Evolutionary conservation across 2,113 vertebrate genomes (phyloP).

Genomic region (Corythoichthys haematopterus): DNA sequence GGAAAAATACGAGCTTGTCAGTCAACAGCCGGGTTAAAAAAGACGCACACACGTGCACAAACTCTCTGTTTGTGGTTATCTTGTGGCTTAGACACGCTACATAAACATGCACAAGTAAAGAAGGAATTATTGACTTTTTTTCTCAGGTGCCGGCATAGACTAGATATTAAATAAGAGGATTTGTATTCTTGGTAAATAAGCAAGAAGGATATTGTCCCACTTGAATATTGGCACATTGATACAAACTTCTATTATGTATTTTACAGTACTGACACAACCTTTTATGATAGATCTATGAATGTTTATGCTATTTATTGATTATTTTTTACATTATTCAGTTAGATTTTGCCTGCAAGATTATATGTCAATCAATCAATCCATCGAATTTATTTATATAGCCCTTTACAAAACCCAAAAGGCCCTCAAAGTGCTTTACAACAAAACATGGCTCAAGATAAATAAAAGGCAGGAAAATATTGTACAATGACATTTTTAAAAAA

Average conservation of each 20-base stretch:
- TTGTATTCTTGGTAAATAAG: neutral
- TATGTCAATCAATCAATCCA: too few species aligned
- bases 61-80: neutral
- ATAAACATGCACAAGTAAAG: neutral
- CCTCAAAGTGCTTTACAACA: too few species aligned
- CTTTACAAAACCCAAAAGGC: too few species aligned
- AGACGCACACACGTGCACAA: neutral
- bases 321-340: too few species aligned
- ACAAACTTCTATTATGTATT: neutral
- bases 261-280: neutral
- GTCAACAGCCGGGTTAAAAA: slow-evolving; percentile 40
- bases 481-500: too few species aligned
- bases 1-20: slow-evolving; percentile 69
- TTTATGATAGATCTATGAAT: neutral
- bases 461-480: too few species aligned
- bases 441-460: too few species aligned
- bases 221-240: neutral
- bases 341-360: too few species aligned
- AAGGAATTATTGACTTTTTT: neutral
- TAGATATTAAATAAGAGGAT: neutral
- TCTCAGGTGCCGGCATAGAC: neutral
- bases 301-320: too few species aligned
- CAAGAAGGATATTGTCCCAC: neutral
- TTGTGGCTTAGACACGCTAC: neutral
- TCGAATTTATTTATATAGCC: too few species aligned